These are phyloP conservation scores for Mycteria americana DNA, from an alignment of 2,797 vertebrate species.

Conservation along the genomic window DNA sequence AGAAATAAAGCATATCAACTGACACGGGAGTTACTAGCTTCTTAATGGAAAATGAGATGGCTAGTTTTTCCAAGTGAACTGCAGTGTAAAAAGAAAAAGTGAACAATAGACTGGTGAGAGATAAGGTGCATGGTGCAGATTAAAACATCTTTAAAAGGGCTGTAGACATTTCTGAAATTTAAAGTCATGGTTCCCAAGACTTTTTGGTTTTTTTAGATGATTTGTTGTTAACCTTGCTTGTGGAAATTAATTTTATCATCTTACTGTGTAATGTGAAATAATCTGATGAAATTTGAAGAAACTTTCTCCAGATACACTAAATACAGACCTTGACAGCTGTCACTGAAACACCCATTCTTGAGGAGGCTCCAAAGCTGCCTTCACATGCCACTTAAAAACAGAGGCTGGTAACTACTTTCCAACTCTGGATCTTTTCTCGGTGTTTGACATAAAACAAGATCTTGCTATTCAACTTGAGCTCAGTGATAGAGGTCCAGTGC, in stretches of 20 bases:
- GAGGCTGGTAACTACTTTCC: background rate
- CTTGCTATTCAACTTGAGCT: background rate
- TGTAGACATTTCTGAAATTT: background rate
- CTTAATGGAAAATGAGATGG: background rate
- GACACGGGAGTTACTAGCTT: background rate
- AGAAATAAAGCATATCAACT: background rate
- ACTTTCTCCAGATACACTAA: background rate
- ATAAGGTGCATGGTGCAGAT: background rate
- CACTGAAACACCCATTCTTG: background rate
- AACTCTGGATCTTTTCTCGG: background rate
- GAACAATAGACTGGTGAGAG: background rate
- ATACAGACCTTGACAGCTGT: background rate
- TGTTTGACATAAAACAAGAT: background rate
- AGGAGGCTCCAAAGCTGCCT: background rate
- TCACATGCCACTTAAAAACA: background rate
- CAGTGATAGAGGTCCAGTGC: background rate
- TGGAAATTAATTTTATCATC: background rate
- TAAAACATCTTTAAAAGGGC: background rate
- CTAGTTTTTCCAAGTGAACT: background rate
- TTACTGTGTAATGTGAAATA: background rate
- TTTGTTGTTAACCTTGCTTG: background rate
- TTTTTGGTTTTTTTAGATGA: background rate
- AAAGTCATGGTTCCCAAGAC: background rate
- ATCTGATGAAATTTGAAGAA: background rate
- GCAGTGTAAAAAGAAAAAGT: background rate